A percentile compares a stretch with the other conserved stretches of the same genome.
These are phyloP conservation scores for Cuculus canorus DNA, from an alignment of 2,797 vertebrate species.

Conservation along the genomic window DNA sequence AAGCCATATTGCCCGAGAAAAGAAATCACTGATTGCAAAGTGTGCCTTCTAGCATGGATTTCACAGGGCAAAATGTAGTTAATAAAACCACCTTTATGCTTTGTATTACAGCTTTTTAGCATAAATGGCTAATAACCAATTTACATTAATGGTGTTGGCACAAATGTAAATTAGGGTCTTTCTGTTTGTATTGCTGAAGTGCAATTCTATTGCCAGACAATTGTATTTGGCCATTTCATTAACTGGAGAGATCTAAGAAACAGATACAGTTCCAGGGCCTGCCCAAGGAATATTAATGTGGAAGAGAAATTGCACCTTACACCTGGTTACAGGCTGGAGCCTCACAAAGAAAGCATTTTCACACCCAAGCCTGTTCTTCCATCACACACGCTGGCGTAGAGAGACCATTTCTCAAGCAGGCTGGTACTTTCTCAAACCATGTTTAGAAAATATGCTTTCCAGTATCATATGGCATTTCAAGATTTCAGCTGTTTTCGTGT, in stretches of 20 bases:
- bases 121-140: conserved; percentile 78
- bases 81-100: conserved; percentile 76
- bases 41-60: conserved; percentile 61
- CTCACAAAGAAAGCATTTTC: not conserved
- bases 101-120: conserved; percentile 71
- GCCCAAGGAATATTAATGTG: conserved; percentile 62
- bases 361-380: not conserved
- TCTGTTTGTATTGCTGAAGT: conserved; percentile 59
- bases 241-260: conserved; percentile 67
- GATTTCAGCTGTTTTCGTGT: not conserved
- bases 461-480: fast-evolving
- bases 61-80: conserved; percentile 66
- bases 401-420: not conserved
- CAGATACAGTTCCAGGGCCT: conserved; percentile 29
- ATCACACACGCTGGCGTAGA: fast-evolving
- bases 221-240: conserved; percentile 68
- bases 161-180: conserved; percentile 72
- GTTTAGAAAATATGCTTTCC: not conserved
- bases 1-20: conserved; percentile 36
- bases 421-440: not conserved
- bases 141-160: conserved; percentile 72
- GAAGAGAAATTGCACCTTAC: conserved; percentile 51
- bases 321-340: conserved; percentile 8
- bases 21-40: conserved; percentile 54
- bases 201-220: conserved; percentile 42